Evolutionary conservation across 1,140 invertebrate species (phyloP).

Genomic region (Akabosia matsudoensis): DNA sequence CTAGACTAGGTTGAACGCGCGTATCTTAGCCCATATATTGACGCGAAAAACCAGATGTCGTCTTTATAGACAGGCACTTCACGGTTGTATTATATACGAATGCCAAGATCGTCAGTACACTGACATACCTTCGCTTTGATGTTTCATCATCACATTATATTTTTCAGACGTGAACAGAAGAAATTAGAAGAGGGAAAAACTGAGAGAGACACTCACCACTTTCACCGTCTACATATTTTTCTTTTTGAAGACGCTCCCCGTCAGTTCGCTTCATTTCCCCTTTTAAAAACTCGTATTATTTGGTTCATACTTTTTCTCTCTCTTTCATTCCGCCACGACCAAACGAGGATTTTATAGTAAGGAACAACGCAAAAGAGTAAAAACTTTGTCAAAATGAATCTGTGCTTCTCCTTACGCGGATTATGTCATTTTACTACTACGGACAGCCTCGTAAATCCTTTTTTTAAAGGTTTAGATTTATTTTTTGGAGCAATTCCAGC

Average conservation of each 20-base stretch:
- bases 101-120: neutral
- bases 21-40: no score
- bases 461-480: neutral
- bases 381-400: constrained; percentile 14
- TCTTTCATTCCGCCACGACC: neutral
- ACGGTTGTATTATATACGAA: neutral
- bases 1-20: no score
- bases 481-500: constrained; percentile 18
- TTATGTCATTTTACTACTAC: constrained; percentile 22
- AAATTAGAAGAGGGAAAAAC: constrained; percentile 3
- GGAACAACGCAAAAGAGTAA: neutral
- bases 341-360: neutral
- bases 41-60: no score
- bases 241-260: neutral
- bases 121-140: neutral
- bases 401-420: neutral
- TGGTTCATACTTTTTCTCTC: constrained; percentile 5
- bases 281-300: constrained; percentile 9
- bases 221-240: no score
- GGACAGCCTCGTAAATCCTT: constrained; percentile 15
- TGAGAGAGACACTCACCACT: no score
- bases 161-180: neutral
- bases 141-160: neutral
- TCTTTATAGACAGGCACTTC: constrained; percentile 1
- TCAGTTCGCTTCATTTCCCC: constrained; percentile 5